Evolutionary conservation across 2,113 vertebrate species (phyloP), one percentile per base, ranked within the genome.

Genomic region (Agapornis roseicollis): DNA sequence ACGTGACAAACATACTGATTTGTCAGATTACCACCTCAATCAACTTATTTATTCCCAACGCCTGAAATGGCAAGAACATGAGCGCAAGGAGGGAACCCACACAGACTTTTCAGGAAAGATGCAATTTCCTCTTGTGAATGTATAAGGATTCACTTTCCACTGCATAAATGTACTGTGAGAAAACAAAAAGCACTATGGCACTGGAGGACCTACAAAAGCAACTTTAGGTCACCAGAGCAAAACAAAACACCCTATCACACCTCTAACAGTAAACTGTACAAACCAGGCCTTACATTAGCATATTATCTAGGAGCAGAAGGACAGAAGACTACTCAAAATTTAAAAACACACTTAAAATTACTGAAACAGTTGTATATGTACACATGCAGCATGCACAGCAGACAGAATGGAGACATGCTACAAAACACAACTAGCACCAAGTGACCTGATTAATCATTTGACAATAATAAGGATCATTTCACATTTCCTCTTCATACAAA

Each of bases 301-400:
- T 20, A 1, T 35, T 29, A 80, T 42, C 35, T 77, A 69, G 42
- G 82, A 83, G 49, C 39, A 80, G 53, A 60, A 71, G n/a, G 37
- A 49, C 19, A 58, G 33, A 80, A 83, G 18, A 66, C 29, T n/a
- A 76, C 16, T 52, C 47, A 41, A 86, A 35, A 55, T 44, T 53
- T 46, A 2, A 70, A 95, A 85, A 55, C 28, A 50, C 17, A 47
- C 18, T 78, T 55, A 47, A 64, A 77, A 93, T 60, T 74, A 27
- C 55, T 56, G 17, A n/a, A 85, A 60, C 3, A 37, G 25, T 31
- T 49, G 33, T 24, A 61, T 20, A 44, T 3, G 28, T 9, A 47
- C 41, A 61, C 0, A 0, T 13, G 49, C 33, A 47, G 66, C 39
- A 64, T 2, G 16, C 15, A 20, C 17, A 80, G 28, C 19, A 28